These are phyloP conservation scores for Turritopsis rubra DNA, from an alignment of 30 jellyfish, hydroid and myxozoan genomes.

Conservation along the genomic window DNA sequence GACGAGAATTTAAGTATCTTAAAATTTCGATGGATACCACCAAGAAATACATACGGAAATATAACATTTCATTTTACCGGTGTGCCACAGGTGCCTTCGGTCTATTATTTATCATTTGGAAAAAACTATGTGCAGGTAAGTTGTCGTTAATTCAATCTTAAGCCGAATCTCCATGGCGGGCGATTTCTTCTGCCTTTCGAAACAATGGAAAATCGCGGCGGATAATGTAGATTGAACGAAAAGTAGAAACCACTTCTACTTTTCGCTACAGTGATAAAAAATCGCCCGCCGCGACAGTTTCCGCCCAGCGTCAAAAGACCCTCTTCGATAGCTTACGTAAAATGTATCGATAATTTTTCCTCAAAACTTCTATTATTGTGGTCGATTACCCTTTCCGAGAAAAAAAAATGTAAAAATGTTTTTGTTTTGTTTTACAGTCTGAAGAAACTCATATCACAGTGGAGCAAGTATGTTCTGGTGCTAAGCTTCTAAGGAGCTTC, in stretches of 20 bases:
- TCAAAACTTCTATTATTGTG: too few relatives aligned
- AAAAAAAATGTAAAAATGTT: background rate
- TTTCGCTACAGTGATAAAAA: too few relatives aligned
- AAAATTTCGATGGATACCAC: slow-evolving; percentile 12
- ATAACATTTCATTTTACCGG: slow-evolving; percentile 2
- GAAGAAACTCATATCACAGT: slow-evolving; percentile 3
- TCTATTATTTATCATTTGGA: slow-evolving; percentile 8
- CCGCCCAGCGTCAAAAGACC: too few relatives aligned
- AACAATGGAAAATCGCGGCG: too few relatives aligned
- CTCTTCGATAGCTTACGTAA: too few relatives aligned
- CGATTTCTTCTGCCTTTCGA: too few relatives aligned
- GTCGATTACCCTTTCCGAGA: too few relatives aligned
- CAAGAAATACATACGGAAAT: background rate
- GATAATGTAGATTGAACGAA: too few relatives aligned
- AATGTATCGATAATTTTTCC: too few relatives aligned
- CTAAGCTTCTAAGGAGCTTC: background rate
- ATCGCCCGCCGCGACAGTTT: too few relatives aligned
- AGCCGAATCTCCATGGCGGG: too few relatives aligned
- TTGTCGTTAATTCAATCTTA: background rate
- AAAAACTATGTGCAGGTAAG: background rate
- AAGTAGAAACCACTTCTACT: too few relatives aligned
- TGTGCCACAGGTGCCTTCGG: background rate
- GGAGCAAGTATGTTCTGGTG: background rate
- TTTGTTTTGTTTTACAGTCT: background rate
- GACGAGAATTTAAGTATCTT: background rate